Percentiles rank a stretch among this genome's conserved stretches.
Conservation (phyloP, 2,797 vertebrate genomes). For the Florisuga fusca region DNA sequence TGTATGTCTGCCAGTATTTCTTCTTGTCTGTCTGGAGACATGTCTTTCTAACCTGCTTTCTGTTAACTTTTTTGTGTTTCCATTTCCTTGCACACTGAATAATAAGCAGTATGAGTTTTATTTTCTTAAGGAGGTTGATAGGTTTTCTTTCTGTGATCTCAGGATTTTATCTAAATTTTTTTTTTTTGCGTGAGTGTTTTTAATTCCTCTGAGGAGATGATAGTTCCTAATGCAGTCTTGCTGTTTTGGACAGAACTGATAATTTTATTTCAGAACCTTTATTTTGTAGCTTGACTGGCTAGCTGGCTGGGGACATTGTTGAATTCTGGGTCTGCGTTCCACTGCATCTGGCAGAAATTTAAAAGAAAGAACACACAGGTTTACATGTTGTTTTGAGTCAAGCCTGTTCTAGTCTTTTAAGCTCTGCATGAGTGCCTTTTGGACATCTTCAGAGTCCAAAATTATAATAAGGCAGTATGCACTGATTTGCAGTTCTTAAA, state of each 20-base stretch:
- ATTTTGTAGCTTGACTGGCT: not conserved
- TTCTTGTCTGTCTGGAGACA: not conserved
- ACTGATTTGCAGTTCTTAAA: not conserved
- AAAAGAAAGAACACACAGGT: not conserved
- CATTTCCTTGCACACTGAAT: not conserved
- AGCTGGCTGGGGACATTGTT: fast-evolving
- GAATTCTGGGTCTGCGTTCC: not conserved
- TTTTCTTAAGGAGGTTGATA: not conserved
- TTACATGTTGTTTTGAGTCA: not conserved
- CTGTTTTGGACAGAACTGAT: not conserved
- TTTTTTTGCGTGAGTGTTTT: not conserved
- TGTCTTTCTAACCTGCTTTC: not conserved
- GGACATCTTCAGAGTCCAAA: not conserved
- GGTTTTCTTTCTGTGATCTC: not conserved
- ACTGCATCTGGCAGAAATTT: not conserved
- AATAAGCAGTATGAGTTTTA: not conserved
- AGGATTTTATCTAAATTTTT: not conserved
- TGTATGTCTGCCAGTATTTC: not conserved
- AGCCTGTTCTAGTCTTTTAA: not conserved
- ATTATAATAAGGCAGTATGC: not conserved
- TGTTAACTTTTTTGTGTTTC: not conserved
- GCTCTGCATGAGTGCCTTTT: not conserved
- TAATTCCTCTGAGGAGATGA: not conserved
- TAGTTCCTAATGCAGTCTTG: not conserved
- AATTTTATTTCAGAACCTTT: not conserved